A percentile compares a stretch with the other conserved stretches of the same genome.
Conservation (phyloP, 2,113 vertebrate species). For the Indicator indicator region DNA sequence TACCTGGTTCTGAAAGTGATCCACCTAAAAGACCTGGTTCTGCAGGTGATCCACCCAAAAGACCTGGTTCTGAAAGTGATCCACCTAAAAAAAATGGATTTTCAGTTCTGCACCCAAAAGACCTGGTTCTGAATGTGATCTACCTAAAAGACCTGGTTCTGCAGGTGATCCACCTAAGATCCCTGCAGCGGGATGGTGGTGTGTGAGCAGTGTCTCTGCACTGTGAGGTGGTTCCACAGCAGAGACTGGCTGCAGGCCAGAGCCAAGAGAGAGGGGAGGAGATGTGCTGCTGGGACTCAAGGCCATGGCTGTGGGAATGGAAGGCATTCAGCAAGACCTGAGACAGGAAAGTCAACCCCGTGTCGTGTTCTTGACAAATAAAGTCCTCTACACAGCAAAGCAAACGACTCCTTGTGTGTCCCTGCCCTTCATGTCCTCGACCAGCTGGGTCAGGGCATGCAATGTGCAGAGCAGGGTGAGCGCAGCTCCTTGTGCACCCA, state of each 20-base stretch:
- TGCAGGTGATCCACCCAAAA: too few species aligned
- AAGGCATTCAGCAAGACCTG: not conserved
- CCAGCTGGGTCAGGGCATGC: fast-evolving
- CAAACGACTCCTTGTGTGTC: not conserved
- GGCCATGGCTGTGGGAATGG: not conserved
- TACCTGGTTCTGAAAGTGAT: too few species aligned
- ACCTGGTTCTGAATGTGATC: not conserved
- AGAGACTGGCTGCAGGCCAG: not conserved
- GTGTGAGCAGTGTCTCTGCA: not conserved
- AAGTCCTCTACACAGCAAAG: not conserved
- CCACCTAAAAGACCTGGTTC: too few species aligned
- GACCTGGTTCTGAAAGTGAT: not conserved
- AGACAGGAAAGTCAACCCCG: not conserved
- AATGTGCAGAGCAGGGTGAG: not conserved
- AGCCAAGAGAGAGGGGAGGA: fast-evolving
- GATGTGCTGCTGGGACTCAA: not conserved
- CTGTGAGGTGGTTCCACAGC: fast-evolving
- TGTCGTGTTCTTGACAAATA: not conserved
- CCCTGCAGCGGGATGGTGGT: not conserved
- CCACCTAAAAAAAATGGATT: not conserved
- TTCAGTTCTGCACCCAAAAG: too few species aligned
- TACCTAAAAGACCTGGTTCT: too few species aligned
- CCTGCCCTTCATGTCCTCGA: not conserved
- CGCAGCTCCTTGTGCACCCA: fast-evolving
- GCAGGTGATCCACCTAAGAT: too few species aligned